Conservation (phyloP, 2,113 vertebrate species). For the Monopterus albus region DNA sequence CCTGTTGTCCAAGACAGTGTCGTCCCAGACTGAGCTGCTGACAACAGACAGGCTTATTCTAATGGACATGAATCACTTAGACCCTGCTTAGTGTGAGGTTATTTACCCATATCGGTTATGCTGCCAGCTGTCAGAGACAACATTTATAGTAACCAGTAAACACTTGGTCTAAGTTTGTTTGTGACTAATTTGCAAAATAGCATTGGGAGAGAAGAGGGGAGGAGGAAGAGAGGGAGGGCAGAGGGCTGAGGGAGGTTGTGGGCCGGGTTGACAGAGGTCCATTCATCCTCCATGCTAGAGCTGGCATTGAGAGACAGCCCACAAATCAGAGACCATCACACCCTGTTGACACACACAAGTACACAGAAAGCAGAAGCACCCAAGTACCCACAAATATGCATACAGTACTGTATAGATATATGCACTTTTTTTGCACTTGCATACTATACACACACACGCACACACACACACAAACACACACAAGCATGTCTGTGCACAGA, state of each 20-base stretch:
- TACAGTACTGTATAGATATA: not conserved
- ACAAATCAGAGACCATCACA: slow-evolving; percentile 79
- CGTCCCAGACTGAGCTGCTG: slow-evolving; percentile 18
- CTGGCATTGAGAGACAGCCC: slow-evolving; percentile 71
- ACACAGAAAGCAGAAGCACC: slow-evolving; percentile 9
- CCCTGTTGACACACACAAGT: slow-evolving; percentile 60
- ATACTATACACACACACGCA: no score
- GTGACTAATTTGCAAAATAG: slow-evolving; percentile 48
- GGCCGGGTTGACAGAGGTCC: slow-evolving; percentile 75
- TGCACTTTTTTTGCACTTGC: not conserved
- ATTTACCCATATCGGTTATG: slow-evolving; percentile 42
- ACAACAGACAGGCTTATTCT: slow-evolving; percentile 47
- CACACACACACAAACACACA: not conserved
- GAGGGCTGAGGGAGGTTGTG: not conserved
- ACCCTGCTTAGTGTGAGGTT: slow-evolving; percentile 24
- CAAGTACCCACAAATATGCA: slow-evolving; percentile 28
- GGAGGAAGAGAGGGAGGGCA: not conserved
- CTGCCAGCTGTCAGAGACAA: slow-evolving; percentile 45
- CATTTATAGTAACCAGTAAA: slow-evolving; percentile 61
- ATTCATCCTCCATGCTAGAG: slow-evolving; percentile 80
- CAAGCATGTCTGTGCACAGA: not conserved
- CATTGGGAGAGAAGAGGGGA: slow-evolving; percentile 5
- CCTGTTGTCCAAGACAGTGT: not conserved
- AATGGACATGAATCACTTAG: slow-evolving; percentile 51
- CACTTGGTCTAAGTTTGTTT: slow-evolving; percentile 51